A percentile compares a stretch with the other conserved stretches of the same genome.
These are phyloP conservation scores for Heterochromis multidens DNA, from an alignment of 2,113 vertebrate genomes.

Conservation along the genomic window DNA sequence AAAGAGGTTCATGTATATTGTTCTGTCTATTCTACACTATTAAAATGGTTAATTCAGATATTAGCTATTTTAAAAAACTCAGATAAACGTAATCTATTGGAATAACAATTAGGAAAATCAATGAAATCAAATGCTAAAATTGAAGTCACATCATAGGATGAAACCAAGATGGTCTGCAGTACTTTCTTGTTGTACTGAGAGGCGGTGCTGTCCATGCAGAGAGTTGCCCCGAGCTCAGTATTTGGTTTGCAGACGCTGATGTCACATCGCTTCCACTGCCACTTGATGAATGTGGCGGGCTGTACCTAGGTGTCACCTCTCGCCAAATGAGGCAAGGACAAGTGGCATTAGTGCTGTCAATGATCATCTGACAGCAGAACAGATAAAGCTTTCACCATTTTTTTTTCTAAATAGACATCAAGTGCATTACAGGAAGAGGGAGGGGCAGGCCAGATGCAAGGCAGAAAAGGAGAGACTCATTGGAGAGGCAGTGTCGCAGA, in stretches of 20 bases:
- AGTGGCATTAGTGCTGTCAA: constrained; percentile 92
- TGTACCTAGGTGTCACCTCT: constrained; percentile 83
- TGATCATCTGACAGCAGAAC: constrained; percentile 90
- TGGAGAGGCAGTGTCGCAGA: constrained; percentile 46
- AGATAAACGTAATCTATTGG: background rate
- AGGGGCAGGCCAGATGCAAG: constrained; percentile 3
- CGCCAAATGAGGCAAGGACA: constrained; percentile 89
- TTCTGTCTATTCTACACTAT: background rate
- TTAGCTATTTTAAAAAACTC: accelerated
- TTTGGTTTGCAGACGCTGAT: constrained; percentile 28
- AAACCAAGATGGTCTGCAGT: constrained; percentile 20
- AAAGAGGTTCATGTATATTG: background rate
- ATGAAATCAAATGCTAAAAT: background rate
- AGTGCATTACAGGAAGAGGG: constrained; percentile 74
- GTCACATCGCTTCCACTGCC: constrained; percentile 48
- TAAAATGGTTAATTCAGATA: background rate
- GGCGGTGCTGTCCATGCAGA: background rate
- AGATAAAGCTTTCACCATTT: constrained; percentile 78
- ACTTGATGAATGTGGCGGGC: constrained; percentile 82
- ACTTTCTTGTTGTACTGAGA: background rate
- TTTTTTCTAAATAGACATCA: constrained; percentile 91
- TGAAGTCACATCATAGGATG: background rate
- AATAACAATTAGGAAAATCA: background rate
- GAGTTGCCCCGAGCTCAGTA: constrained; percentile 8
- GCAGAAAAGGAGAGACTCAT: constrained; percentile 48